Conservation (phyloP, 2,113 vertebrate species). For the Nasalis larvatus region DNA sequence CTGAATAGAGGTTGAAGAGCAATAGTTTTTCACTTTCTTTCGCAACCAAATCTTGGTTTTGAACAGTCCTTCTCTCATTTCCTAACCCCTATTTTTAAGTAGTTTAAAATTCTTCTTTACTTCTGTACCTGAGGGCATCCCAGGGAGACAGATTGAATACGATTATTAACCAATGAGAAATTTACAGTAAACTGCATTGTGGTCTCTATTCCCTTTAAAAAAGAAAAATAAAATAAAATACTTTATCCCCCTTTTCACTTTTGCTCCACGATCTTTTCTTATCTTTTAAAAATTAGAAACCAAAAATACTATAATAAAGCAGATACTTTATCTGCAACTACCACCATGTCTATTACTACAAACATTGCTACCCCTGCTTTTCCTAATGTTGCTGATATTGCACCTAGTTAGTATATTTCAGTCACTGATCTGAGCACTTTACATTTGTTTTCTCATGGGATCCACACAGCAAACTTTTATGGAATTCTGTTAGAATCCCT, state of each 20-base stretch:
- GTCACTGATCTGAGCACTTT: background rate
- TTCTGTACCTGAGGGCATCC: background rate
- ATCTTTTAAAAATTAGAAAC: background rate
- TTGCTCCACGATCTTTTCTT: background rate
- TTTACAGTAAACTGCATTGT: background rate
- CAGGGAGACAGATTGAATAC: background rate
- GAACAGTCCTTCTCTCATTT: background rate
- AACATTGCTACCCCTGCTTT: background rate
- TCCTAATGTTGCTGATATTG: background rate
- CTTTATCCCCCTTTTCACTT: background rate
- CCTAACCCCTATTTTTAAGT: background rate
- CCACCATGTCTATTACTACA: accelerated
- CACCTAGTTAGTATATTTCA: background rate
- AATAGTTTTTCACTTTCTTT: background rate
- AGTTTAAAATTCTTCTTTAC: background rate
- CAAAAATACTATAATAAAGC: background rate
- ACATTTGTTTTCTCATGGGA: background rate
- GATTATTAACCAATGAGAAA: background rate
- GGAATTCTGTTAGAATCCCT: background rate
- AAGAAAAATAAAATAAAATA: background rate
- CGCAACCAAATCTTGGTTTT: background rate
- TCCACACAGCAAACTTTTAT: background rate
- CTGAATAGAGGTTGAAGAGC: background rate
- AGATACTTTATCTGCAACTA: background rate
- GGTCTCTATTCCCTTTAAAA: background rate